Evolutionary conservation across 2,113 vertebrate species (phyloP).

Genomic region (Addax nasomaculatus): DNA sequence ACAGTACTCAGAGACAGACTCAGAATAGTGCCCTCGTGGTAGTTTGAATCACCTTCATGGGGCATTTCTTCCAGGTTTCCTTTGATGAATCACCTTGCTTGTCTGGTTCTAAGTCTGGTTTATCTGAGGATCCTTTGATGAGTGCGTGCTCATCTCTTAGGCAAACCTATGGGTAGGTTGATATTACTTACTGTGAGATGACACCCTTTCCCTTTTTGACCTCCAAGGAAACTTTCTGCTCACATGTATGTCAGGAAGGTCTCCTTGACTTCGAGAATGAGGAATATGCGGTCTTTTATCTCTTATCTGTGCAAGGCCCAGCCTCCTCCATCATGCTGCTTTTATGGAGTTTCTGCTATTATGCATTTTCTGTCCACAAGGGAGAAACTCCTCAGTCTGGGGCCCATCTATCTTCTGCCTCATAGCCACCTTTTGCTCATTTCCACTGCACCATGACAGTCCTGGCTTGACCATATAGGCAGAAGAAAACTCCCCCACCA

Average conservation of each 20-base stretch:
- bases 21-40: background rate
- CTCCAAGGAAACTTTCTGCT: background rate
- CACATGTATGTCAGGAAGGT: accelerated
- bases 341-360: background rate
- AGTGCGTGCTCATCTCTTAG: background rate
- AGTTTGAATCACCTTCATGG: background rate
- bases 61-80: background rate
- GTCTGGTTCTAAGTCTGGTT: background rate
- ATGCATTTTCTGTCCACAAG: background rate
- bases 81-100: background rate
- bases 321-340: background rate
- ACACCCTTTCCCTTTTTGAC: background rate
- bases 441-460: background rate
- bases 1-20: background rate
- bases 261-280: background rate
- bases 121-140: background rate
- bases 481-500: background rate
- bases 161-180: background rate
- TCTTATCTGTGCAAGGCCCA: background rate
- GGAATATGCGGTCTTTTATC: background rate
- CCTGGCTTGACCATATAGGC: background rate
- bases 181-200: background rate
- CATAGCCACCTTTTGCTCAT: background rate
- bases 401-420: background rate
- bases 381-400: background rate